Conservation (phyloP, 2,888 invertebrate genomes). For the Deilephila elpenor region DNA sequence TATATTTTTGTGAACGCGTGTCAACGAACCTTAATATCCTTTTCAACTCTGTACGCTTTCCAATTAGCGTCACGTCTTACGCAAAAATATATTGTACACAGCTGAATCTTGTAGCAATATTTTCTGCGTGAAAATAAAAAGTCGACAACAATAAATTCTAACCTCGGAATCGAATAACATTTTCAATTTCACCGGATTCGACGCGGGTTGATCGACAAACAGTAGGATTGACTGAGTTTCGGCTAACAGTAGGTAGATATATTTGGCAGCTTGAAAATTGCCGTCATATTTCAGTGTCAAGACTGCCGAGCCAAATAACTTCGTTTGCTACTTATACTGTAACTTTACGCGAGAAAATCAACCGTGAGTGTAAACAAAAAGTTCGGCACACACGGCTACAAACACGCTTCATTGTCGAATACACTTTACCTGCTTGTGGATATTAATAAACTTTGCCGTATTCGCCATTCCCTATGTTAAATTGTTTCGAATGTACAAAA, state of each 20-base stretch:
- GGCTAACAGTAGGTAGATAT: slow-evolving; percentile 51
- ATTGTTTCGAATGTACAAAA: not conserved
- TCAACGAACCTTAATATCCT: not conserved
- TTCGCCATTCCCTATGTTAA: not conserved
- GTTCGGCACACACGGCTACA: slow-evolving; percentile 34
- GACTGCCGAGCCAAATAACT: slow-evolving; percentile 69
- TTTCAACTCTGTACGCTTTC: not conserved
- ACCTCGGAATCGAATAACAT: slow-evolving; percentile 60
- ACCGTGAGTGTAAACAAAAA: slow-evolving; percentile 61
- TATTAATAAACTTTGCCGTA: not conserved
- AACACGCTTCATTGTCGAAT: slow-evolving; percentile 2
- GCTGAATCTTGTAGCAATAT: slow-evolving; percentile 23
- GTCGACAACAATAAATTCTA: slow-evolving; percentile 47
- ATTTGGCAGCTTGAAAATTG: slow-evolving; percentile 73
- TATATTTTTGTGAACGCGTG: slow-evolving; percentile 4
- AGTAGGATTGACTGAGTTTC: slow-evolving; percentile 68
- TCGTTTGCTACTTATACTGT: slow-evolving; percentile 65
- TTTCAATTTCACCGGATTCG: slow-evolving; percentile 67
- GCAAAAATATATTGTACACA: slow-evolving; percentile 7
- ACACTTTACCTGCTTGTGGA: not conserved
- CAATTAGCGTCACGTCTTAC: not conserved
- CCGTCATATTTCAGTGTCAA: slow-evolving; percentile 78
- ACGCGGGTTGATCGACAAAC: slow-evolving; percentile 72
- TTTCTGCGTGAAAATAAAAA: slow-evolving; percentile 37
- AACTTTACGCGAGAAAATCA: slow-evolving; percentile 63